Percentiles rank a stretch among this genome's conserved stretches.
phyloP scores from a whole-genome alignment of 1,140 invertebrate species.

The Wasmannia auropunctata region DNA sequence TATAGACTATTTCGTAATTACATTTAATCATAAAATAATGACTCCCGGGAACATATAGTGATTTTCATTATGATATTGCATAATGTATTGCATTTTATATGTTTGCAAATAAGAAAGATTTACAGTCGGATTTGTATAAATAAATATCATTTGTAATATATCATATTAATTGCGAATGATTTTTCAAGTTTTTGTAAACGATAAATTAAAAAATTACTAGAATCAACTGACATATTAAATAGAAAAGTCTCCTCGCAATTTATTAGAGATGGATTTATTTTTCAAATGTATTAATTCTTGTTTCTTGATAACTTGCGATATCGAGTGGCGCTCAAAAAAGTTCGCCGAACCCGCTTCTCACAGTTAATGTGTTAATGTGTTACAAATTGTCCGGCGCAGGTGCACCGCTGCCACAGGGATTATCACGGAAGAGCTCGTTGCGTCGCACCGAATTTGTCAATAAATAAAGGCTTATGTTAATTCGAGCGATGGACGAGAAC shows the following conservation, averaged over 20 bases:
- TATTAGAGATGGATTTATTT: neutral
- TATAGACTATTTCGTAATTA: neutral
- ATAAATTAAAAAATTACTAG: neutral
- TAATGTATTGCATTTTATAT: neutral
- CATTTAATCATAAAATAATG: neutral
- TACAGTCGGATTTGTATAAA: neutral
- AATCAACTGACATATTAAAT: neutral
- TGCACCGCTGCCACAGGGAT: constrained; percentile 14
- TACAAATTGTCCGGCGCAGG: constrained; percentile 29
- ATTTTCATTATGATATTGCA: neutral
- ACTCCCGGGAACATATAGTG: neutral
- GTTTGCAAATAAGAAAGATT: neutral
- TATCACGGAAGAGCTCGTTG: constrained; percentile 41
- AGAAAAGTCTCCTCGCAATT: neutral
- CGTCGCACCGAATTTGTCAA: constrained; percentile 35
- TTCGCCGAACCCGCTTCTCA: neutral
- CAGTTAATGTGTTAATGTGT: constrained; percentile 25
- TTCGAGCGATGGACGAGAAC: constrained; percentile 4
- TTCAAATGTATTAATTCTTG: neutral
- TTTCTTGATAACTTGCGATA: neutral
- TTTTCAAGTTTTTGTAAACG: neutral
- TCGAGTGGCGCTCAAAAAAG: neutral
- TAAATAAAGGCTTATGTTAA: constrained; percentile 52
- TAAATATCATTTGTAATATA: neutral
- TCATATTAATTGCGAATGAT: neutral